These are phyloP conservation scores for Brenthis daphne DNA, from an alignment of 2,888 invertebrate species.

Conservation along the genomic window DNA sequence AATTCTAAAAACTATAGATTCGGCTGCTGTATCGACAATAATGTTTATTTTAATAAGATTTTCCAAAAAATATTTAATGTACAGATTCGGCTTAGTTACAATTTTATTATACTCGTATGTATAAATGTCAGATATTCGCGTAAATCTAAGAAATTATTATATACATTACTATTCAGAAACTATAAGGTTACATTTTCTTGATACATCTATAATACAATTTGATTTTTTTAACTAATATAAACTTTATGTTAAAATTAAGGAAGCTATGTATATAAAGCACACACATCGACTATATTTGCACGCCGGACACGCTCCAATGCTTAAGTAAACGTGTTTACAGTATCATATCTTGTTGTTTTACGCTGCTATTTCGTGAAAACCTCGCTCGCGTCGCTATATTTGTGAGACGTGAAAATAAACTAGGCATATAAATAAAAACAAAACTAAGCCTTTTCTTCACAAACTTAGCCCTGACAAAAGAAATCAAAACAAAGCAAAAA, in stretches of 20 bases:
- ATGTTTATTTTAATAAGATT: no score
- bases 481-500: background rate
- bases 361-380: slow-evolving; percentile 26
- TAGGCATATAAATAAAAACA: slow-evolving; percentile 7
- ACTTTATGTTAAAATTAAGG: background rate
- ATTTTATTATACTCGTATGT: no score
- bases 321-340: slow-evolving; percentile 26
- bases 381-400: slow-evolving; percentile 14
- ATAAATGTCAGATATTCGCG: no score
- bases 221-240: background rate
- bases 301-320: slow-evolving; percentile 28
- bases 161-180: no score
- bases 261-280: slow-evolving; percentile 2
- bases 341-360: slow-evolving; percentile 13
- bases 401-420: slow-evolving; percentile 20
- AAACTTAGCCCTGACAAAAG: background rate
- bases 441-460: background rate
- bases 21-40: no score
- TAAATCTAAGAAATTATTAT: no score
- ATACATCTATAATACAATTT: no score
- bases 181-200: no score
- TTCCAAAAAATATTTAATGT: no score
- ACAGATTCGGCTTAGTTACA: no score
- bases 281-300: slow-evolving; percentile 10
- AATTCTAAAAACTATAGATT: no score